These are phyloP conservation scores for Triplophysa tibetana DNA, from an alignment of 2,113 vertebrate genomes.

Conservation along the genomic window DNA sequence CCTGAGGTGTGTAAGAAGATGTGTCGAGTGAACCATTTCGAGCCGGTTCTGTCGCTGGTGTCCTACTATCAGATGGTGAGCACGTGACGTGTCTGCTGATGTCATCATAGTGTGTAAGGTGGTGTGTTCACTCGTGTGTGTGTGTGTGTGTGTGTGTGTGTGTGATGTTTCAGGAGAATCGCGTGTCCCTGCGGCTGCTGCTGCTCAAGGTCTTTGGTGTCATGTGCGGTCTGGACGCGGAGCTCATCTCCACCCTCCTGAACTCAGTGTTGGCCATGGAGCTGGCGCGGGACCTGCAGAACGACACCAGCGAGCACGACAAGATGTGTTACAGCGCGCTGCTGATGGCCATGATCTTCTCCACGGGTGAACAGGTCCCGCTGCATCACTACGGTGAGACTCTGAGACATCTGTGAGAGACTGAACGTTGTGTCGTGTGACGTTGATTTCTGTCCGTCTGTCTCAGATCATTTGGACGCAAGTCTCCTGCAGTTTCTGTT, in stretches of 20 bases:
- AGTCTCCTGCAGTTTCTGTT: conserved; percentile 89
- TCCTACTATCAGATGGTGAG: conserved; percentile 98
- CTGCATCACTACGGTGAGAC: conserved; percentile 93
- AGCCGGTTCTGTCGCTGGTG: conserved; percentile 89
- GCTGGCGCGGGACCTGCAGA: conserved; percentile 94
- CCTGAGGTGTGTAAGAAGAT: conserved; percentile 97
- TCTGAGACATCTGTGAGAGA: background rate
- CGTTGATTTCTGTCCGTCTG: conserved; percentile 44
- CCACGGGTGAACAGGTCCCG: conserved; percentile 94
- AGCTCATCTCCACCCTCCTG: conserved; percentile 90
- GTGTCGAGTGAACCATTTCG: conserved; percentile 88
- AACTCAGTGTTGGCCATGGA: conserved; percentile 96
- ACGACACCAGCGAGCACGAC: conserved; percentile 92
- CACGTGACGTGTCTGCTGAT: background rate
- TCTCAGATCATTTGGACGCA: conserved; percentile 89
- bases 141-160: background rate
- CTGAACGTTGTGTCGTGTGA: background rate
- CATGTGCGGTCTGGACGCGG: conserved; percentile 92
- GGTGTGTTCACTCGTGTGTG: no score
- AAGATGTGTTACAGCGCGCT: conserved; percentile 97
- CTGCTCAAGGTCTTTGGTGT: conserved; percentile 96
- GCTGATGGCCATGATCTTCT: conserved; percentile 96
- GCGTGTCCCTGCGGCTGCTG: conserved; percentile 85
- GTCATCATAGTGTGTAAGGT: background rate
- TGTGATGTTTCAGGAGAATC: conserved; percentile 80